These are phyloP conservation scores for Cynoglossus semilaevis DNA, from an alignment of 2,113 vertebrate species.

Conservation along the genomic window DNA sequence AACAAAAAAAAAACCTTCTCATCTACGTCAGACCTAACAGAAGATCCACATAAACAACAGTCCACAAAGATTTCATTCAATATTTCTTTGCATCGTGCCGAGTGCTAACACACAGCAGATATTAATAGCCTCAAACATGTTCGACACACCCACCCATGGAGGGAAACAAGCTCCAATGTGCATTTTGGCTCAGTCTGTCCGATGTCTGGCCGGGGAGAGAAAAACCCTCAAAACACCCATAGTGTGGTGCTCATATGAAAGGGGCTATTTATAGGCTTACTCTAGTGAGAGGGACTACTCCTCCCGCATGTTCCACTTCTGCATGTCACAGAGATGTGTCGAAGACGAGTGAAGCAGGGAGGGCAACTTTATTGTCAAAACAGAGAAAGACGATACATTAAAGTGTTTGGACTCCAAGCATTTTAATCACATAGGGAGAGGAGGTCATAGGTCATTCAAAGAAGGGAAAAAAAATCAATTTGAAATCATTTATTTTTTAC, in stretches of 20 bases:
- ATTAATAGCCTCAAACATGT: conserved; percentile 22
- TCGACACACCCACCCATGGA: conserved; percentile 8
- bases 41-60: conserved; percentile 9
- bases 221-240: conserved; percentile 44
- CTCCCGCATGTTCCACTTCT: conserved; percentile 50
- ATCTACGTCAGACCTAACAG: conserved; percentile 16
- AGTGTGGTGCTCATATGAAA: conserved; percentile 51
- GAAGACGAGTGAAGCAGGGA: conserved; percentile 3
- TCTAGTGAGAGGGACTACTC: conserved; percentile 37
- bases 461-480: no score
- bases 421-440: background rate
- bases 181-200: conserved; percentile 29
- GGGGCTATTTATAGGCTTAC: conserved; percentile 65
- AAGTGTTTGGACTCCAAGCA: conserved; percentile 20
- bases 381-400: conserved; percentile 42
- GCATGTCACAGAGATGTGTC: conserved; percentile 43
- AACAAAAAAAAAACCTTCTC: conserved; percentile 14
- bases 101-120: conserved; percentile 22
- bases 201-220: conserved; percentile 27
- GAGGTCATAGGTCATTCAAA: no score
- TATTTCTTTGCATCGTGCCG: conserved; percentile 13
- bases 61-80: conserved; percentile 55
- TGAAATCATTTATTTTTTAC: no score
- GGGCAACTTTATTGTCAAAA: conserved; percentile 42
- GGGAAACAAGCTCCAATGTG: conserved; percentile 23